A percentile compares a stretch with the other conserved stretches of the same genome.
Evolutionary conservation across 2,888 invertebrate species (phyloP).

Genomic region (Auanema freiburgensis): DNA sequence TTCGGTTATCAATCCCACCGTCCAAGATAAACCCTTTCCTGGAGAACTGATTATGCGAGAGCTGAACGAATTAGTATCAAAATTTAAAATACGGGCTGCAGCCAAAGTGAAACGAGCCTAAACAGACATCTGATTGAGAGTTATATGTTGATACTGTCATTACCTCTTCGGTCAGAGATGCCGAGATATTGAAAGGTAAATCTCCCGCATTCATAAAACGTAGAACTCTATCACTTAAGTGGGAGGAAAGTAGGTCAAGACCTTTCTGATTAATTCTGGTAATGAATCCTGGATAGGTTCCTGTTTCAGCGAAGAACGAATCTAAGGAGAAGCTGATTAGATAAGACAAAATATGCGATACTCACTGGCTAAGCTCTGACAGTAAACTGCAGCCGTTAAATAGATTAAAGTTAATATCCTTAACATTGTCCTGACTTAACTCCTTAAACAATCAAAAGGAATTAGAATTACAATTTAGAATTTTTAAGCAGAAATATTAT

Average conservation of each 20-base stretch:
- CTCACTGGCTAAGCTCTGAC: slow-evolving; percentile 21
- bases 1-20: slow-evolving; percentile 32
- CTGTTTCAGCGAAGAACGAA: slow-evolving; percentile 57
- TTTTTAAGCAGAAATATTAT: too few relatives aligned
- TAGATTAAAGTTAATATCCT: too few relatives aligned
- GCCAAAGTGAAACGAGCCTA: slow-evolving; percentile 50
- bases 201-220: slow-evolving; percentile 59
- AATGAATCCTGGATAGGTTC: slow-evolving; percentile 57
- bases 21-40: slow-evolving; percentile 57
- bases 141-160: not conserved
- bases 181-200: slow-evolving; percentile 57
- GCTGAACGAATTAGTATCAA: slow-evolving; percentile 50
- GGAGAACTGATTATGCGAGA: slow-evolving; percentile 45
- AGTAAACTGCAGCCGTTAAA: too few relatives aligned
- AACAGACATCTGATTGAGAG: not conserved
- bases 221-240: slow-evolving; percentile 34
- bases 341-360: not conserved
- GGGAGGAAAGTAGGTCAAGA: slow-evolving; percentile 12
- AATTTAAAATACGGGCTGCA: slow-evolving; percentile 43
- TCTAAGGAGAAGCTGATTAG: slow-evolving; percentile 39
- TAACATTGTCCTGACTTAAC: too few relatives aligned
- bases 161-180: slow-evolving; percentile 48
- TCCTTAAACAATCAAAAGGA: too few relatives aligned
- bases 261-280: slow-evolving; percentile 48
- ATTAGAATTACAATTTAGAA: too few relatives aligned